A percentile compares a stretch with the other conserved stretches of the same genome.
Conservation (phyloP, 2,888 invertebrate species). For the Barypeithes pellucidus region DNA sequence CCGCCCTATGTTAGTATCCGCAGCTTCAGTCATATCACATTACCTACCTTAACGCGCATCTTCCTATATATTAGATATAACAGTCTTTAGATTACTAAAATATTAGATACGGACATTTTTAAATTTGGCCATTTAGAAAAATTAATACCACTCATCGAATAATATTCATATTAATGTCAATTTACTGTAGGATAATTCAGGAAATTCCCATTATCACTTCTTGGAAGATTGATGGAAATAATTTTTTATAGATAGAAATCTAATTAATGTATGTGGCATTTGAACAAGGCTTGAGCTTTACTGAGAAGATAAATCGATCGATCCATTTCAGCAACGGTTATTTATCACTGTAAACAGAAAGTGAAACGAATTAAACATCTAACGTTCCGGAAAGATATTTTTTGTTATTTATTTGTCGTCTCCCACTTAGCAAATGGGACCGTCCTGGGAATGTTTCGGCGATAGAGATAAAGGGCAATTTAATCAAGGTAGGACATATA, state of each 20-base stretch:
- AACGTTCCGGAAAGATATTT: background rate
- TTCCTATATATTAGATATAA: no score
- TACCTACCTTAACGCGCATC: no score
- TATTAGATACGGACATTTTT: no score
- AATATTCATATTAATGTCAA: no score
- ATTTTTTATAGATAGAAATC: background rate
- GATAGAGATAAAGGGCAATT: constrained; percentile 1
- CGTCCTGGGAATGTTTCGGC: background rate
- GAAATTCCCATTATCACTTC: background rate
- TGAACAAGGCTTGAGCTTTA: background rate
- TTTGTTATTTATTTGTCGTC: constrained; percentile 8
- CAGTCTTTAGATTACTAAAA: no score
- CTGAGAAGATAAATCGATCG: constrained; percentile 6
- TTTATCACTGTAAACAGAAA: constrained; percentile 5
- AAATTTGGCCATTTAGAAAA: no score
- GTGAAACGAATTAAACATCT: constrained; percentile 3
- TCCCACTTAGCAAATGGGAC: background rate
- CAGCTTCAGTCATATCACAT: no score
- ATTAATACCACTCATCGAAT: no score
- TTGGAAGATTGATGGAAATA: background rate
- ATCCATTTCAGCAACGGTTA: background rate
- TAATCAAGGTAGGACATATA: constrained; percentile 1
- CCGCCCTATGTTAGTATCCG: no score
- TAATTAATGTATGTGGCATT: constrained; percentile 7
- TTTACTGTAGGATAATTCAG: background rate